These are phyloP conservation scores for Cephus sareptanus DNA, from an alignment of 2,888 invertebrate genomes.

Conservation along the genomic window DNA sequence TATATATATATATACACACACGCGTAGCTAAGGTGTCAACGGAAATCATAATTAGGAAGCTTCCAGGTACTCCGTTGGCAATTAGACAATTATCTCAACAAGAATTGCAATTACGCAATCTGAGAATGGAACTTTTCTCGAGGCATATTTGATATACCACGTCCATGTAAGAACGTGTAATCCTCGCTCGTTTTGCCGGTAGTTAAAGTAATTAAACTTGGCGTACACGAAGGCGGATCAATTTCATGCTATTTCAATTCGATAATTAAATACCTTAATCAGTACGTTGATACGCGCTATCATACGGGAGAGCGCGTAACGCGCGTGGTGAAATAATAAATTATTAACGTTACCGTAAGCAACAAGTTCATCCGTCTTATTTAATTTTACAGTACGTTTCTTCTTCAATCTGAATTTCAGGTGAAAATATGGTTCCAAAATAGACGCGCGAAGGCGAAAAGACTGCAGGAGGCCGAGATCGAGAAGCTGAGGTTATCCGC, in stretches of 20 bases:
- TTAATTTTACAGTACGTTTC: constrained; percentile 9
- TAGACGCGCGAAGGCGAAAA: constrained; percentile 93
- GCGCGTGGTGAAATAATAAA: background rate
- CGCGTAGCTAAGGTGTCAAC: background rate
- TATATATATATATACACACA: no score
- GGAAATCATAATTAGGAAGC: background rate
- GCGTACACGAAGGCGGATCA: background rate
- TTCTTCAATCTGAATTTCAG: constrained; percentile 65
- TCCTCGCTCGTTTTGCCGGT: background rate
- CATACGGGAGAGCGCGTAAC: background rate
- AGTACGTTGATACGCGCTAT: background rate
- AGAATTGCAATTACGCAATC: background rate
- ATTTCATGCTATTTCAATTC: background rate
- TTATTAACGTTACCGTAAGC: background rate
- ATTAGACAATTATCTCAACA: background rate
- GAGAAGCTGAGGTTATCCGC: constrained; percentile 91
- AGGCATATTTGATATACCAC: background rate
- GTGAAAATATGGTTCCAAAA: constrained; percentile 83
- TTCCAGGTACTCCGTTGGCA: background rate
- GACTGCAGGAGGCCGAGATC: constrained; percentile 94
- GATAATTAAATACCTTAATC: background rate
- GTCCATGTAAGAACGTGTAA: background rate
- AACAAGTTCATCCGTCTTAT: background rate
- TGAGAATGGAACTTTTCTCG: background rate
- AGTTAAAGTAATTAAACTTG: background rate